phyloP scores from a whole-genome alignment of 2,797 vertebrate species.

The Acanthornis magna region DNA sequence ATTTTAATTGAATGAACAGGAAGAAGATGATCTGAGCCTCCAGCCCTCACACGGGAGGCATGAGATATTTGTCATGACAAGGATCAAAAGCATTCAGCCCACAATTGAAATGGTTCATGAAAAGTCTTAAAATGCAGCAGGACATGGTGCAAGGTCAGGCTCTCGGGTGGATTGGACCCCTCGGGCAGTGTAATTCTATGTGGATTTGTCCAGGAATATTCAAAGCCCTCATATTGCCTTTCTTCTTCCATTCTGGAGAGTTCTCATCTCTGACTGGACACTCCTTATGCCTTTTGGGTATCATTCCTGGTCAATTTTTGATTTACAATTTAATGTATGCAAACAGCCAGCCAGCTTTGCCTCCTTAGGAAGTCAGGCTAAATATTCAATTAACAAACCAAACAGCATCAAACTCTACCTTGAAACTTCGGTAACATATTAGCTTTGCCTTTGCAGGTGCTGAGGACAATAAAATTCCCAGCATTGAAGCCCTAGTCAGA shows the following conservation, averaged over 20 bases:
- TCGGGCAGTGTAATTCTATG: not conserved
- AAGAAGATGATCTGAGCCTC: not conserved
- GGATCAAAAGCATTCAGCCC: not conserved
- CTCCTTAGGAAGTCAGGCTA: not conserved
- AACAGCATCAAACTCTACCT: not conserved
- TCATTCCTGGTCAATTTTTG: not conserved
- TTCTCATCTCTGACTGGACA: not conserved
- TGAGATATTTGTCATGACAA: not conserved
- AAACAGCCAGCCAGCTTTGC: not conserved
- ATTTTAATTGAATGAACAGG: not conserved
- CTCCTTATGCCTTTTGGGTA: not conserved
- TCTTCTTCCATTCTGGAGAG: not conserved
- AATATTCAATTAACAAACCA: conserved; percentile 16
- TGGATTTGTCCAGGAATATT: not conserved
- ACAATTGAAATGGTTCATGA: not conserved
- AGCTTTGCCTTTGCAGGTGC: conserved; percentile 6
- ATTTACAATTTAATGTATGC: not conserved
- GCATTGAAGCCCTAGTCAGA: not conserved
- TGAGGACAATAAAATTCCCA: conserved; percentile 26
- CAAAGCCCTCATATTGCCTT: not conserved
- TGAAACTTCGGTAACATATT: not conserved
- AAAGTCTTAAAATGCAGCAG: not conserved
- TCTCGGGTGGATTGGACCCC: not conserved
- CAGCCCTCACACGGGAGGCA: not conserved
- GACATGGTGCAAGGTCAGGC: not conserved